These are phyloP conservation scores for Labeo rohita DNA, from an alignment of 2,113 vertebrate genomes.

Conservation along the genomic window DNA sequence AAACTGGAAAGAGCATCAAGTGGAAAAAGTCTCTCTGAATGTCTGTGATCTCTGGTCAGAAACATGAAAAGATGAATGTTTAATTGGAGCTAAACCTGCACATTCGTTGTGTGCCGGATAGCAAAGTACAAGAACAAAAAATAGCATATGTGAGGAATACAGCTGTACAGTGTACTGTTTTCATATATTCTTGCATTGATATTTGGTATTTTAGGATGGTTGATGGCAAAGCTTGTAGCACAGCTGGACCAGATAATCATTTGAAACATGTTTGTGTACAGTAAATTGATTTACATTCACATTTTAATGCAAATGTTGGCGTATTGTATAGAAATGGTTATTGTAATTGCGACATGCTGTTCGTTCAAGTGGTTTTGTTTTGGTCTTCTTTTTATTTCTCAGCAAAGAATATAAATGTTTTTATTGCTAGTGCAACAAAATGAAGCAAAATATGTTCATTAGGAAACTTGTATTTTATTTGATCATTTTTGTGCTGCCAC, in stretches of 20 bases:
- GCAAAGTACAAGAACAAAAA: conserved; percentile 1
- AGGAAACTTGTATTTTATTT: no score
- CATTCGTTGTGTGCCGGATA: conserved; percentile 24
- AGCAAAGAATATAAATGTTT: neutral
- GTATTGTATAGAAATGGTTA: neutral
- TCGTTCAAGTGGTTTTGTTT: neutral
- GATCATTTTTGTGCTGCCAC: neutral
- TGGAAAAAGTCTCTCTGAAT: conserved; percentile 3
- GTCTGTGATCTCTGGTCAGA: conserved; percentile 42
- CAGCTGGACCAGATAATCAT: neutral
- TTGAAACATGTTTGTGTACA: neutral
- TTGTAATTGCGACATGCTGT: neutral
- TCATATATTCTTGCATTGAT: neutral
- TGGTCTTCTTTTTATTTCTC: neutral
- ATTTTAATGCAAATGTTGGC: neutral
- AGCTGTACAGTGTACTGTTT: neutral
- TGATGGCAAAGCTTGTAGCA: neutral
- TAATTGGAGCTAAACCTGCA: conserved; percentile 47
- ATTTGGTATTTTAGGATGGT: neutral
- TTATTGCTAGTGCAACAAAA: neutral
- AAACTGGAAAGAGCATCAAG: conserved; percentile 35
- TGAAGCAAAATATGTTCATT: neutral
- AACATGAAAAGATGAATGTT: conserved; percentile 23
- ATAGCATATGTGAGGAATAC: neutral
- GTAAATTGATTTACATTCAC: neutral